Percentiles rank a stretch among this genome's conserved stretches.
Conservation (phyloP, 2,888 invertebrate genomes). For the Barypeithes pellucidus region DNA sequence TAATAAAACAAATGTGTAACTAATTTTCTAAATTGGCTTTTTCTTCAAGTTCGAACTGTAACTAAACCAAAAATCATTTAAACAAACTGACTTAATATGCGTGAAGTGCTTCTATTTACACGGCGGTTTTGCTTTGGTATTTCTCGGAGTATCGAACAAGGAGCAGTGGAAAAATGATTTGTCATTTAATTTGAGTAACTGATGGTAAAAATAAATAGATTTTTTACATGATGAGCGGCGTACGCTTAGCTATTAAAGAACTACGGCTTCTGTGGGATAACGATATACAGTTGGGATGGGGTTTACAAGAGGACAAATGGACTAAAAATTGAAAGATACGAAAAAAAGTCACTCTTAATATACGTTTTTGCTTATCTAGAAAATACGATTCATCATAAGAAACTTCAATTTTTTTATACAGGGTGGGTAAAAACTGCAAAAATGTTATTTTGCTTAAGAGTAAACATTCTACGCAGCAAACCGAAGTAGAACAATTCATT, state of each 20-base stretch:
- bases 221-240: constrained; percentile 51
- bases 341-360: too few relatives aligned
- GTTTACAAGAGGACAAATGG: not conserved
- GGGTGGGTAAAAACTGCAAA: too few relatives aligned
- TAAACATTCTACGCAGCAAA: too few relatives aligned
- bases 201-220: constrained; percentile 62
- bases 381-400: too few relatives aligned
- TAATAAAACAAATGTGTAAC: constrained; percentile 40
- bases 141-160: constrained; percentile 36
- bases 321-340: too few relatives aligned
- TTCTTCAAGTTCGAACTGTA: constrained; percentile 32
- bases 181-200: constrained; percentile 62
- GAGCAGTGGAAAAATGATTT: constrained; percentile 58
- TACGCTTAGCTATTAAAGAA: constrained; percentile 31
- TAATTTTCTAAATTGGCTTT: constrained; percentile 48
- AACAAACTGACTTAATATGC: constrained; percentile 49
- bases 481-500: too few relatives aligned
- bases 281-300: not conserved
- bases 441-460: too few relatives aligned
- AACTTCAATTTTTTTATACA: too few relatives aligned
- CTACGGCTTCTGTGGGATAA: not conserved
- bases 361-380: too few relatives aligned
- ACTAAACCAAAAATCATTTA: constrained; percentile 49
- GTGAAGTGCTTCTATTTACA: constrained; percentile 56
- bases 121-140: constrained; percentile 51